Evolutionary conservation across 2,797 vertebrate species (phyloP).

Genomic region (Oreochromis grahami): DNA sequence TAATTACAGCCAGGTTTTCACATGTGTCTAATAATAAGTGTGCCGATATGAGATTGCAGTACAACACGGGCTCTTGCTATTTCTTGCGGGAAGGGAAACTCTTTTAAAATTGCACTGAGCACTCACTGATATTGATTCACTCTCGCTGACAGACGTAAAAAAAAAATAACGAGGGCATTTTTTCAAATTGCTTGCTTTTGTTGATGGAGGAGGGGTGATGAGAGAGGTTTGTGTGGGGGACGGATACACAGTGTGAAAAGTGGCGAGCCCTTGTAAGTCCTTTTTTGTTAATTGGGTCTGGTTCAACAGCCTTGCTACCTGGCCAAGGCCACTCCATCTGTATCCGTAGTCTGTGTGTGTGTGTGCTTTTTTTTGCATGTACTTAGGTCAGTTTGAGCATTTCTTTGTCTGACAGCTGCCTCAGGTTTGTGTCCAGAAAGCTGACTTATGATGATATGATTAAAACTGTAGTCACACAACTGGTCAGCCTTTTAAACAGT

Average conservation of each 20-base stretch:
- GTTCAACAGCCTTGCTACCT: conserved; percentile 42
- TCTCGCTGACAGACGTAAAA: not conserved
- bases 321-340: not conserved
- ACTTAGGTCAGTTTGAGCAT: not conserved
- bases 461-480: not conserved
- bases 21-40: not conserved
- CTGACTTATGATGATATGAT: not conserved
- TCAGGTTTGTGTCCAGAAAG: not conserved
- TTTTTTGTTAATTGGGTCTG: conserved; percentile 42
- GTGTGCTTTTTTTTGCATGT: not conserved
- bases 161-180: conserved; percentile 21
- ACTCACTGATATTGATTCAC: conserved; percentile 40
- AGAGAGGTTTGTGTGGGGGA: not conserved
- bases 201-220: not conserved
- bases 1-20: conserved; percentile 10
- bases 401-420: not conserved
- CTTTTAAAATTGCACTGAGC: conserved; percentile 29
- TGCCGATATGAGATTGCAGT: not conserved
- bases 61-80: not conserved
- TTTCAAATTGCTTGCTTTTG: conserved; percentile 28
- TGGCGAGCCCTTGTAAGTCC: not conserved
- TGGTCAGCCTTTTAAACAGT: not conserved
- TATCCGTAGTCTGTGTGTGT: not conserved
- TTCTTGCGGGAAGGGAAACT: conserved; percentile 8
- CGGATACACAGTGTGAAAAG: conserved; percentile 7